A percentile compares a stretch with the other conserved stretches of the same genome.
These are phyloP conservation scores for Drosophila quadrilineata DNA, from an alignment of 1,140 invertebrate genomes.

Conservation along the genomic window DNA sequence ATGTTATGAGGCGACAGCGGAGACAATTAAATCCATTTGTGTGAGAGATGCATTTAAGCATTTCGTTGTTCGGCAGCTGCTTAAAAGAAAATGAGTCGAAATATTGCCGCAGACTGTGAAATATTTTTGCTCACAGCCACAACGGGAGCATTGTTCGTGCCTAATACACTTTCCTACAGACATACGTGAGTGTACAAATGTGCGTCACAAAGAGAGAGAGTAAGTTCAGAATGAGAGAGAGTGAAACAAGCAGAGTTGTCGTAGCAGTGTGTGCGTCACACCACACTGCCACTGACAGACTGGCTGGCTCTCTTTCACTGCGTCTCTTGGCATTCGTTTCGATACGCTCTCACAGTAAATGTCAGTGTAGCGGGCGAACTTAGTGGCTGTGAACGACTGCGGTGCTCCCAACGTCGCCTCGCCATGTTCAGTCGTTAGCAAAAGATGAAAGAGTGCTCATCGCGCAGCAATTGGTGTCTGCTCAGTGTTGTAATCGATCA, in stretches of 20 bases:
- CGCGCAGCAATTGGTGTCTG: constrained; percentile 70
- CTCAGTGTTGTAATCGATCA: constrained; percentile 80
- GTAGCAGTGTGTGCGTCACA: constrained; percentile 27
- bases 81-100: constrained; percentile 43
- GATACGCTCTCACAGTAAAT: constrained; percentile 49
- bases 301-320: background rate
- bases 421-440: constrained; percentile 71
- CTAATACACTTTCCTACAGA: background rate
- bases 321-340: background rate
- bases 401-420: constrained; percentile 15
- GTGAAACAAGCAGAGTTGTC: background rate
- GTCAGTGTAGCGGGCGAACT: constrained; percentile 1
- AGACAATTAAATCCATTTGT: constrained; percentile 18
- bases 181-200: constrained; percentile 10
- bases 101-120: constrained; percentile 58
- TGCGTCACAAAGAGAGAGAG: constrained; percentile 38
- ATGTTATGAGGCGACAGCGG: background rate
- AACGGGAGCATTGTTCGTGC: constrained; percentile 19
- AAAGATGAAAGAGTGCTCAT: constrained; percentile 81
- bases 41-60: constrained; percentile 2
- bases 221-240: background rate
- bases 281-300: constrained; percentile 8
- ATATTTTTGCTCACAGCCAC: constrained; percentile 19
- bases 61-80: constrained; percentile 23
- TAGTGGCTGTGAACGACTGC: background rate